Percentiles rank a stretch among this genome's conserved stretches.
Conservation (phyloP, 2,888 invertebrate genomes). For the Melanchra persicariae region DNA sequence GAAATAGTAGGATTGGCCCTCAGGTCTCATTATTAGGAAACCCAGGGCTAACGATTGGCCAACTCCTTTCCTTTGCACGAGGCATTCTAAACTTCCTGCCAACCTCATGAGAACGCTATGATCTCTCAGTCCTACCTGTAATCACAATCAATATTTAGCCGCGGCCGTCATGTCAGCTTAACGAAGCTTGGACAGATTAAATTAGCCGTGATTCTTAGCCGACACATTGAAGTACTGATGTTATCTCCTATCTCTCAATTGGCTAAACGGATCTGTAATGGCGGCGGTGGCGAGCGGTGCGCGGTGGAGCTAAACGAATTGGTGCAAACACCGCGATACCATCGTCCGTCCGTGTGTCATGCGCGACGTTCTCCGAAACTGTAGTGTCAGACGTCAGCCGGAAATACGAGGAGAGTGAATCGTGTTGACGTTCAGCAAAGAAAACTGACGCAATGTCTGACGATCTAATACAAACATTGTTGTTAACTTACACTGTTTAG, state of each 20-base stretch:
- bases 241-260: conserved; percentile 63
- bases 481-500: neutral
- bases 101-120: conserved; percentile 30
- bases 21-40: too few relatives aligned
- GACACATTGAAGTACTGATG: conserved; percentile 58
- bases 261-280: conserved; percentile 50
- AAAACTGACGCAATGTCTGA: neutral
- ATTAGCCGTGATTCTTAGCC: conserved; percentile 47
- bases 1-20: too few relatives aligned
- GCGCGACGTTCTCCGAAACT: conserved; percentile 65
- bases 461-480: neutral
- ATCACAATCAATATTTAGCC: conserved; percentile 19
- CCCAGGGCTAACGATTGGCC: neutral
- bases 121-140: conserved; percentile 6
- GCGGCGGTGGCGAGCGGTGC: conserved; percentile 22
- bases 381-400: conserved; percentile 59
- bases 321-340: conserved; percentile 60
- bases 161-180: conserved; percentile 42
- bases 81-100: neutral
- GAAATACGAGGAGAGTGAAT: conserved; percentile 61
- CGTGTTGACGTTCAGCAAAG: neutral
- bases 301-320: conserved; percentile 54
- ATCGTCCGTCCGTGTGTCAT: conserved; percentile 55
- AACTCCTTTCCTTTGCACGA: neutral
- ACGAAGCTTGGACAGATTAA: conserved; percentile 35